Percentiles rank a stretch among this genome's conserved stretches.
Evolutionary conservation across 53 echinoderm and acorn worm species (phyloP).

Genomic region (Echinarachnius parma): DNA sequence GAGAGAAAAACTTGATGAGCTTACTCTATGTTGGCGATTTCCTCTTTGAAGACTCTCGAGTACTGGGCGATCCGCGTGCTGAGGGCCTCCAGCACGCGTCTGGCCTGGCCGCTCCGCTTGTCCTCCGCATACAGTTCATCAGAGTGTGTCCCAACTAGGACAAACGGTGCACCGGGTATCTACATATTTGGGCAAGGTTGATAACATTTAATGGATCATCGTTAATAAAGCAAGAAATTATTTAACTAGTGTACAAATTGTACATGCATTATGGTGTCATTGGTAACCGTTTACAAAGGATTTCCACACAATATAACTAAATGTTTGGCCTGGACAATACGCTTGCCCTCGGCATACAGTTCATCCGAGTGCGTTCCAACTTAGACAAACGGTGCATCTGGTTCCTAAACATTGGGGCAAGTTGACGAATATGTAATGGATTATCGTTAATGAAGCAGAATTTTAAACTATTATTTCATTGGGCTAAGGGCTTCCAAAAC

Average conservation of each 20-base stretch:
- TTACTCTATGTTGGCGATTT: conserved; percentile 43
- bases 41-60: conserved; percentile 34
- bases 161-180: conserved; percentile 56
- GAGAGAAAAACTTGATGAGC: no score
- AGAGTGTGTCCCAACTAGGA: conserved; percentile 71
- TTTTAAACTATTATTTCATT: no score
- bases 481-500: no score
- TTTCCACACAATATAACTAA: no score
- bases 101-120: conserved; percentile 29
- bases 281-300: no score
- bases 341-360: conserved; percentile 59
- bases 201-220: no score
- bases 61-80: conserved; percentile 34
- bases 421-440: no score
- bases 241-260: no score
- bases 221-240: no score
- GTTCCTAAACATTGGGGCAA: conserved; percentile 51
- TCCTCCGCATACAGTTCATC: conserved; percentile 69
- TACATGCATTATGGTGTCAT: no score
- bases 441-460: no score
- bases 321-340: conserved; percentile 20
- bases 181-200: conserved; percentile 22
- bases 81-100: conserved; percentile 20
- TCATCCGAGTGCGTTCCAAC: conserved; percentile 77
- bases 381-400: conserved; percentile 48